These are phyloP conservation scores for Chelidonichthys spinosus DNA, from an alignment of 2,797 vertebrate genomes.

Conservation along the genomic window DNA sequence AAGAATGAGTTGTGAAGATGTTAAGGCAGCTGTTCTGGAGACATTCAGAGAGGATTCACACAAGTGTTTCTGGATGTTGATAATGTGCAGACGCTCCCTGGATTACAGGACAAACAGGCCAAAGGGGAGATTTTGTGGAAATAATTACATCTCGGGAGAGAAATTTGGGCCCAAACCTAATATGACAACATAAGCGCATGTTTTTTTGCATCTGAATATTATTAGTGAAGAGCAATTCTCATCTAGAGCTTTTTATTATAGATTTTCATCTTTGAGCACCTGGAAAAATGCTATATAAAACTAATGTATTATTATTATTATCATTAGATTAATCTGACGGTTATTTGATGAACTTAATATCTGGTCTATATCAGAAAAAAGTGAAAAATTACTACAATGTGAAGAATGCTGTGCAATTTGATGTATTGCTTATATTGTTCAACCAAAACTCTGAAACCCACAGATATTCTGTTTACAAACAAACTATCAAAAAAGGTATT, in stretches of 20 bases:
- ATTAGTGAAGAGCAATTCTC: no score
- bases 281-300: no score
- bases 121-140: background rate
- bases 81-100: background rate
- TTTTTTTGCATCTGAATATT: no score
- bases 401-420: background rate
- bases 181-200: no score
- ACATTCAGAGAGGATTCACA: background rate
- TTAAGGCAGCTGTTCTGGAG: slow-evolving; percentile 16
- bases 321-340: background rate
- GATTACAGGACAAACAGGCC: background rate
- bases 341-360: background rate
- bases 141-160: background rate
- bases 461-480: background rate
- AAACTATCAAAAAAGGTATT: background rate
- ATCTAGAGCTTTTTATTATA: no score
- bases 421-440: background rate
- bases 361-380: background rate
- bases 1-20: slow-evolving; percentile 2
- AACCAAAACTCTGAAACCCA: background rate
- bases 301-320: no score
- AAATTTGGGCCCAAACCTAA: background rate
- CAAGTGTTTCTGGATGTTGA: slow-evolving; percentile 1
- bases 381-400: background rate
- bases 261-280: no score